A percentile compares a stretch with the other conserved stretches of the same genome.
phyloP scores from a whole-genome alignment of 2,888 invertebrate species.

The Thereva unica region DNA sequence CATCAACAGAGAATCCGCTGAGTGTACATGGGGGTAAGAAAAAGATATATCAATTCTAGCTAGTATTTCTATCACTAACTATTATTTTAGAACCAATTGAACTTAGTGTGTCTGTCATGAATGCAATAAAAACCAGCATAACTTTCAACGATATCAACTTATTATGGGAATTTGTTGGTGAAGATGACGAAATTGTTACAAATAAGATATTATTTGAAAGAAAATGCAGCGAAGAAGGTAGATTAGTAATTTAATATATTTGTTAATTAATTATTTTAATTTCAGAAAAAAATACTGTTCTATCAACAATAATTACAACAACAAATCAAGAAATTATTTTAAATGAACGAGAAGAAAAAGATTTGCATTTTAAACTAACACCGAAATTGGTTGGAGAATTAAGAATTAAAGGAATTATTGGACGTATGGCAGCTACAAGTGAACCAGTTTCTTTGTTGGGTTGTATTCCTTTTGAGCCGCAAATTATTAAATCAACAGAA shows the following conservation, averaged over 20 bases:
- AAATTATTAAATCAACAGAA: constrained; percentile 48
- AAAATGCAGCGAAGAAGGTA: constrained; percentile 46
- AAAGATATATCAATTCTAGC: neutral
- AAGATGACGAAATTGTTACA: constrained; percentile 55
- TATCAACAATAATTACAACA: constrained; percentile 52
- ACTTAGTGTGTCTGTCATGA: constrained; percentile 62
- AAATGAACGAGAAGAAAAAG: constrained; percentile 60
- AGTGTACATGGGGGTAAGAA: constrained; percentile 71
- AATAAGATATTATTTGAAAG: constrained; percentile 56
- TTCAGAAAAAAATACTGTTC: constrained; percentile 49
- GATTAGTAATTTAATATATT: neutral
- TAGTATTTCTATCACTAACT: neutral
- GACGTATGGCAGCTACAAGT: constrained; percentile 52
- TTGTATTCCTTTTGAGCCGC: constrained; percentile 54
- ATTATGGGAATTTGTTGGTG: constrained; percentile 55
- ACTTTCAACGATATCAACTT: constrained; percentile 54
- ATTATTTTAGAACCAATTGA: constrained; percentile 73
- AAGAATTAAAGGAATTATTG: constrained; percentile 72
- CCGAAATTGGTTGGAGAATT: constrained; percentile 76
- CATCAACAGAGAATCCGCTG: constrained; percentile 68
- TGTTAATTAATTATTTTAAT: neutral
- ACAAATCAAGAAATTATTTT: constrained; percentile 50
- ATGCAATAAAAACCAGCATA: constrained; percentile 65
- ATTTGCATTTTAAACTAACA: constrained; percentile 71
- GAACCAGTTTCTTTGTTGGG: constrained; percentile 54